Evolutionary conservation across 1,140 invertebrate genomes (phyloP).

Genomic region (Drosophila dunni): DNA sequence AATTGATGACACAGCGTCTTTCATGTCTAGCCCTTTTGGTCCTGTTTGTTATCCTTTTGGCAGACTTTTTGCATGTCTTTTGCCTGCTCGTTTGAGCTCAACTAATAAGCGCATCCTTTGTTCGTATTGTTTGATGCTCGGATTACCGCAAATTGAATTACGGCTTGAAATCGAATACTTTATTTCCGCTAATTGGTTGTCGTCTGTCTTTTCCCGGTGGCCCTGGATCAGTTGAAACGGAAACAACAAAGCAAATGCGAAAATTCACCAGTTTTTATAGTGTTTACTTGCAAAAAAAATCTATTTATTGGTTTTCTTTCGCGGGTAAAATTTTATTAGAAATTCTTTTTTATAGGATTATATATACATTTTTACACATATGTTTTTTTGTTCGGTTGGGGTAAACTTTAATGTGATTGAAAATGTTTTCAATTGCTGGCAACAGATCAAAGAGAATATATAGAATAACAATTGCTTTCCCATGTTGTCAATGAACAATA

Average conservation of each 20-base stretch:
- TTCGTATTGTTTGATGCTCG: slow-evolving; percentile 7
- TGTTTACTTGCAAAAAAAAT: background rate
- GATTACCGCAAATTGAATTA: slow-evolving; percentile 29
- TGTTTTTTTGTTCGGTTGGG: background rate
- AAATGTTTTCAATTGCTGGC: background rate
- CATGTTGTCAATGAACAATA: background rate
- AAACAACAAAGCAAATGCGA: background rate
- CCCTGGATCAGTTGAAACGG: background rate
- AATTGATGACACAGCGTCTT: slow-evolving; percentile 11
- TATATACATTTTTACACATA: background rate
- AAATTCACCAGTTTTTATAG: background rate
- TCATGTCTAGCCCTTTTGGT: background rate
- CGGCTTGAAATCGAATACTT: slow-evolving; percentile 47
- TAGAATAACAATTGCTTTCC: background rate
- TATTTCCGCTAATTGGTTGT: slow-evolving; percentile 49
- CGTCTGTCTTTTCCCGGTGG: slow-evolving; percentile 1
- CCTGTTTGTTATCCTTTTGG: background rate
- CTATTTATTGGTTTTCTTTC: slow-evolving; percentile 1
- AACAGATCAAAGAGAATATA: slow-evolving; percentile 11
- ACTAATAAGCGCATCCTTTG: slow-evolving; percentile 15
- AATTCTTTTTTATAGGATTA: background rate
- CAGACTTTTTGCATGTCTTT: background rate
- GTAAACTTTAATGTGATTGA: no score
- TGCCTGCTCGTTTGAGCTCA: slow-evolving; percentile 1
- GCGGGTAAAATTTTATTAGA: background rate